These are phyloP conservation scores for Minunthozetes semirufus DNA, from an alignment of 2,888 invertebrate species.

Conservation along the genomic window DNA sequence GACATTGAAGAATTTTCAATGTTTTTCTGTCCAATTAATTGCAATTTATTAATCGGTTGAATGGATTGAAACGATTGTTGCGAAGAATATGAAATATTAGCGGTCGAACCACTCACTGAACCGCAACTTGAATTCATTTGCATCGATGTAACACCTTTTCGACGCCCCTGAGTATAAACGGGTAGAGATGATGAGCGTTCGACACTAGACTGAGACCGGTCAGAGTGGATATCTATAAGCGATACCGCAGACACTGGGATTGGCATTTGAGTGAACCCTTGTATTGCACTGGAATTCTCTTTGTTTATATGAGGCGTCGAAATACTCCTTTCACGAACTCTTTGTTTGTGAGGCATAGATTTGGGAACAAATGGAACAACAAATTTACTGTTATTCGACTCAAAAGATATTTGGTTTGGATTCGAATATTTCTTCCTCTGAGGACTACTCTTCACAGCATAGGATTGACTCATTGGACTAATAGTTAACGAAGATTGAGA, in stretches of 20 bases:
- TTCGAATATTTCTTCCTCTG: background rate
- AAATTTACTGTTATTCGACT: background rate
- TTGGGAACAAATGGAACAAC: constrained; percentile 24
- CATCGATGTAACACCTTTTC: background rate
- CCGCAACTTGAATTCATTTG: background rate
- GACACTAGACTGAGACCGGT: background rate
- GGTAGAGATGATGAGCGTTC: constrained; percentile 37
- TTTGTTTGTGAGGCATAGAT: constrained; percentile 48
- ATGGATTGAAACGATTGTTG: background rate
- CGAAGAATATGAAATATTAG: constrained; percentile 10
- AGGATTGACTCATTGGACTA: background rate
- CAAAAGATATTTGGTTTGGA: background rate
- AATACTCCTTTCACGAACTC: constrained; percentile 56
- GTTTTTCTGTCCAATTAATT: background rate
- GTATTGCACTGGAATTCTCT: background rate
- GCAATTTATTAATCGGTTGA: background rate
- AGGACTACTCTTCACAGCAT: background rate
- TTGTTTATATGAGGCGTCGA: constrained; percentile 47
- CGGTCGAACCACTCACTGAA: background rate
- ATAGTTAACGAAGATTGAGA: background rate
- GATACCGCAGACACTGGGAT: background rate
- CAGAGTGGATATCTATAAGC: background rate
- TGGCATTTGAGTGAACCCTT: background rate
- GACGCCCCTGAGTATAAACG: constrained; percentile 27
- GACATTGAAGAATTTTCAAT: background rate